These are phyloP conservation scores for Marisa cornuarietis DNA, from an alignment of 1,140 invertebrate genomes.

Conservation along the genomic window DNA sequence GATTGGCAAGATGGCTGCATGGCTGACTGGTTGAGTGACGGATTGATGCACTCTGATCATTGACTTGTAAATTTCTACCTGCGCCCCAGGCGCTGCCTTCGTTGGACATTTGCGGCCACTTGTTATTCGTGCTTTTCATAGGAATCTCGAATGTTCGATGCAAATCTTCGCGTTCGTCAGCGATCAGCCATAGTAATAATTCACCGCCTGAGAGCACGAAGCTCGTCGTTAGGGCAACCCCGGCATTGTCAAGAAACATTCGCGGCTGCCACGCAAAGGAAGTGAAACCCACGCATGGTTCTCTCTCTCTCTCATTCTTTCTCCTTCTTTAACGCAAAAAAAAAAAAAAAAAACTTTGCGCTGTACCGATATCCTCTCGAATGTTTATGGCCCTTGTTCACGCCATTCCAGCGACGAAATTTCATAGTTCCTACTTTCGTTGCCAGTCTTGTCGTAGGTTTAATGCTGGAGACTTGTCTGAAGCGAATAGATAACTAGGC, in stretches of 20 bases:
- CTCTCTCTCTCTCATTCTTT: constrained; percentile 2
- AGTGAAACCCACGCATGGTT: neutral
- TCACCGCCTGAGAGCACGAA: neutral
- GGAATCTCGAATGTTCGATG: neutral
- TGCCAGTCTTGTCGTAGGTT: neutral
- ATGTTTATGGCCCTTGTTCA: neutral
- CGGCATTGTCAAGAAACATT: neutral
- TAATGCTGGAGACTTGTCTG: neutral
- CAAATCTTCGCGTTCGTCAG: neutral
- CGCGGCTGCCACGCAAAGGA: neutral
- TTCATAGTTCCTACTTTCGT: neutral
- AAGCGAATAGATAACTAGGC: neutral
- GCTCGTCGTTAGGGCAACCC: neutral
- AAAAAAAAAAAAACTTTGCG: neutral
- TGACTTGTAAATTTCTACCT: too few relatives aligned
- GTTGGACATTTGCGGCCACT: too few relatives aligned
- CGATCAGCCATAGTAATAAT: neutral
- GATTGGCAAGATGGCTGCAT: too few relatives aligned
- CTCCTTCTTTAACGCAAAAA: neutral
- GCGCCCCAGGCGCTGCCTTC: too few relatives aligned
- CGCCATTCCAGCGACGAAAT: neutral
- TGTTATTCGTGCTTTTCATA: too few relatives aligned
- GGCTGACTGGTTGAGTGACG: too few relatives aligned
- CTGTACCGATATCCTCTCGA: neutral
- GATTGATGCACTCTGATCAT: too few relatives aligned